Base-by-base conservation (phyloP, 2,797 vertebrate genomes). In the Pseudopleuronectes americanus region DNA sequence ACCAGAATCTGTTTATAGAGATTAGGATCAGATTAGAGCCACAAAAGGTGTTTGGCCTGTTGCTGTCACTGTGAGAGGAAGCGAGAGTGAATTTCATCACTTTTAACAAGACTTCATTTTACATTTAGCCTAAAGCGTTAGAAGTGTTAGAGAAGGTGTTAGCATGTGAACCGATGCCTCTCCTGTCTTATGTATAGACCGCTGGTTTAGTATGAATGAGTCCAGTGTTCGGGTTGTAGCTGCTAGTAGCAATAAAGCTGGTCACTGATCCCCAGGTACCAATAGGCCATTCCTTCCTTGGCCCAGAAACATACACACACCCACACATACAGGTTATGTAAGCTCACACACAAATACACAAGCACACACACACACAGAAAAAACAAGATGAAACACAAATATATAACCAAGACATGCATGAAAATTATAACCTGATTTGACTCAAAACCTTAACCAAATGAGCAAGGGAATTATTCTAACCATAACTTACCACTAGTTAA, bases 191-290 rank as follows among this genome's bases (percentile, higher is more conserved):
- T 19, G 13, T 47, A 52, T 26, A 8, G 59, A 54, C 38, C 68
- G 71, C 70, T 68, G 77, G 64, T 70, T 79, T 31, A 36, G 24
- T 52, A 76, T 89, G 86, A 90, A 89, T 82, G 68, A 83, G 38
- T 63, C 63, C 68, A 84, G 84, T 84, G 85, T 89, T 86, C 78
- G 73, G 36, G 77, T 80, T 77, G 67, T 36, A 41, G 72, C 79
- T 84, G 79, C 83, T 81, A 74, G 75, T 67, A 71, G 79, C 64
- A 84, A 84, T 86, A 87, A 87, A 31, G 28, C 60, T 55, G 57
- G 81, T 84, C 71, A 80, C 77, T 83, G 85, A 86, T 85, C 85
- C 84, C 83, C 63, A 72, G 86, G 71, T 77, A 77, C 80, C 82
- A 78, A 66, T 73, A 81, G 60, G 74, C 61, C 71, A 53, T 71